Conservation (phyloP, 2,113 vertebrate species). For the Elephas maximus region DNA sequence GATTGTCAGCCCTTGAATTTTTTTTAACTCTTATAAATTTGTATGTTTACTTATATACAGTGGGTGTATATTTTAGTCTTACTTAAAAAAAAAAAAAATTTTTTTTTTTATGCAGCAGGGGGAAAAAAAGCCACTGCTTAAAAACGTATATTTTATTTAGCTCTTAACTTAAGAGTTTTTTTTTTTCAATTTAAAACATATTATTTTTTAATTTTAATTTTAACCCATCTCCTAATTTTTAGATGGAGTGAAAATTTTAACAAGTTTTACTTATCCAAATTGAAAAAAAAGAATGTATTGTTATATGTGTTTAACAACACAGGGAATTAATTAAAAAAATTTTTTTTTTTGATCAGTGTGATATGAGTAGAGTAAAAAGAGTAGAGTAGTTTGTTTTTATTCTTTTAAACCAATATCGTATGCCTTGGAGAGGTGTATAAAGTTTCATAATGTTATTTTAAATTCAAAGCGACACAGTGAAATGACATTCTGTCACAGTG, state of each 20-base stretch:
- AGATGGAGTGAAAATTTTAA: neutral
- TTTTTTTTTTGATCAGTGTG: neutral
- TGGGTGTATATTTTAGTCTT: neutral
- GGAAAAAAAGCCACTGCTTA: neutral
- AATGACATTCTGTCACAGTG: neutral
- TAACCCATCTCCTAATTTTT: neutral
- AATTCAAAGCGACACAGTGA: constrained; percentile 57
- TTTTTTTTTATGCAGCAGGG: neutral
- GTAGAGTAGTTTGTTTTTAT: neutral
- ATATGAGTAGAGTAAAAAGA: neutral
- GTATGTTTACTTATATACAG: neutral
- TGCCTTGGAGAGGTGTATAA: constrained; percentile 48
- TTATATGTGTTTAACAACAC: neutral
- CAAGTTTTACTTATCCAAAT: neutral
- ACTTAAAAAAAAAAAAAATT: neutral
- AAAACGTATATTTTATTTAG: neutral
- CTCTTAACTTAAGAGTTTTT: neutral
- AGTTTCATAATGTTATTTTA: constrained; percentile 43
- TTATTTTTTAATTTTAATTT: neutral
- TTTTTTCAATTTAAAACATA: neutral
- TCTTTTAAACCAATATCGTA: neutral
- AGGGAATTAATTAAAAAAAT: neutral
- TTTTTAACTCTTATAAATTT: neutral
- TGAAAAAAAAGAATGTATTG: neutral
- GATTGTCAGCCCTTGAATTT: neutral